A percentile compares a stretch with the other conserved stretches of the same genome.
These are phyloP conservation scores for Hiodon tergisus DNA, from an alignment of 2,113 vertebrate species.

Conservation along the genomic window DNA sequence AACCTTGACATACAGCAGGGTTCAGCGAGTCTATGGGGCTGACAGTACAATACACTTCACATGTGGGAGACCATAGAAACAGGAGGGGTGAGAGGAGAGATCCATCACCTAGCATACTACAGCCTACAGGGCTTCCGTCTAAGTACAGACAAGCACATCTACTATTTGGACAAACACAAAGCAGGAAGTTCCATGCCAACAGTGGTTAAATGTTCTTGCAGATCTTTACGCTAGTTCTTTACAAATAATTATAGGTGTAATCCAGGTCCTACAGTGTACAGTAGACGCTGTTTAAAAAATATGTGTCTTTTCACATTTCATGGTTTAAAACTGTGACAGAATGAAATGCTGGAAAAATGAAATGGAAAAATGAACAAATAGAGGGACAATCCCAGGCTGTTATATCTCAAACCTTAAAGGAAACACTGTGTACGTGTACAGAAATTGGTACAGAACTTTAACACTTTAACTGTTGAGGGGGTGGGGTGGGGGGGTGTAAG, in stretches of 20 bases:
- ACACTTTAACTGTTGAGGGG: constrained; percentile 30
- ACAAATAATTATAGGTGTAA: neutral
- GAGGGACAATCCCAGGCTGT: neutral
- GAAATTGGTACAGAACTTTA: constrained; percentile 65
- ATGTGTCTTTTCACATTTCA: neutral
- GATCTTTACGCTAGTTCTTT: constrained; percentile 1
- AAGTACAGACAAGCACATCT: constrained; percentile 30
- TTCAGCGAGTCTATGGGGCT: neutral
- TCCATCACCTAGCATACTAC: constrained; percentile 12
- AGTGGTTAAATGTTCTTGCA: constrained; percentile 37
- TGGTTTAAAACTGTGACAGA: neutral
- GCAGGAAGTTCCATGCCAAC: constrained; percentile 64
- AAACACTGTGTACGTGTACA: constrained; percentile 61
- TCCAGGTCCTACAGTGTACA: neutral
- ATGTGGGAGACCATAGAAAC: constrained; percentile 4
- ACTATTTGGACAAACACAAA: constrained; percentile 30
- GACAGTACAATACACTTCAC: neutral
- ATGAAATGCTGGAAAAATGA: neutral
- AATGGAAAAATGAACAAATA: neutral
- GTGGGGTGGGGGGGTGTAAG: constrained; percentile 24
- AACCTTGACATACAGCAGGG: neutral
- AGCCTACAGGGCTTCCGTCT: constrained; percentile 4
- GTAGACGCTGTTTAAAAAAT: neutral
- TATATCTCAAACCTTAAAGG: neutral
- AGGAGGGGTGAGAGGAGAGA: neutral